Base-by-base conservation (phyloP, 1,140 invertebrate species). In the Xylocopa sonorina region DNA sequence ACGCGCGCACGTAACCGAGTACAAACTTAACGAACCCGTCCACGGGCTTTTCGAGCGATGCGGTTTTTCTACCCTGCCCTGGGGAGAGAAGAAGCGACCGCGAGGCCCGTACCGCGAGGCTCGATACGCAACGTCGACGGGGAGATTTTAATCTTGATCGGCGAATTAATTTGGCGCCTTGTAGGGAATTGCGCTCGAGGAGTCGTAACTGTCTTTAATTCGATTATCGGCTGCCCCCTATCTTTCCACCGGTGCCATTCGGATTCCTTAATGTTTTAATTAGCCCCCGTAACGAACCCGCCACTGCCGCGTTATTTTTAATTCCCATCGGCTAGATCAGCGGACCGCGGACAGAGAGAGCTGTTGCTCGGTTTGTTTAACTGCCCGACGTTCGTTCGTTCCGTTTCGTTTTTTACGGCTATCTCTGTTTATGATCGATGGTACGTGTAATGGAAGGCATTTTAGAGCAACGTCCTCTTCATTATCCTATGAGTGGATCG, bases 11-110 rank as follows among this genome's bases (percentile, higher is more conserved):
- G n/a, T n/a, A n/a, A 69, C 57, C 53, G 46, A 74, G n/a, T 29
- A 67, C 50, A 72, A 81, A 67, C 75, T 74, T 86, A 86, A 87
- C 85, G 84, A 87, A 83, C 69, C 74, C 55, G 64, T 81, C 64
- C 46, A 7, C 41, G 68, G 50, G 53, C 50, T 73, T 80, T 85
- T 81, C 48, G 71, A 75, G 62, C 48, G 21, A 43, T 62, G 57
- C 68, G 63, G 60, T 84, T 87, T 81, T 84, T 78, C 71, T 63
- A 29, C 1, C 75, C 69, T n/a, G n/a, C n/a, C n/a, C n/a, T n/a
- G n/a, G 71, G 34, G 63, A 27, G 43, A 50, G 46, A 63, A 57
- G 50, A 64, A 79, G 71, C 71, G 21, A 41, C n/a, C n/a, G n/a
- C 69, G 67, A 18, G n/a, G 27, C 62, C 58, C 41, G 34, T 60